Evolutionary conservation across 2,113 vertebrate species (phyloP).

Genomic region (Physeter macrocephalus): DNA sequence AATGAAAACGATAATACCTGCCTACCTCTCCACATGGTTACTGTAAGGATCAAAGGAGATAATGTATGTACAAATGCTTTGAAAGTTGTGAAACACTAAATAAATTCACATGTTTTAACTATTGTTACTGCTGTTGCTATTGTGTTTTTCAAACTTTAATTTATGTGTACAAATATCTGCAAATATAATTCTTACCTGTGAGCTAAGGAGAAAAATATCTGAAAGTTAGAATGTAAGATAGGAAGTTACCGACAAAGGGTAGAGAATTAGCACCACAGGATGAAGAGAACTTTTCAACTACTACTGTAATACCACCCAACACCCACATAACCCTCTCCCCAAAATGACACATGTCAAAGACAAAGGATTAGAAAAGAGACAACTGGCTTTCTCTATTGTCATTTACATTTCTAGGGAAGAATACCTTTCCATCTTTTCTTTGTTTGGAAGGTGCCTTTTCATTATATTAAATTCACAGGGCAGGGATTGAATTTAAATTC

Average conservation of each 20-base stretch:
- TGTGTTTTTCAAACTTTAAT: neutral
- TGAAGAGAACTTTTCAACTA: conserved; percentile 8
- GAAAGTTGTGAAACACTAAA: neutral
- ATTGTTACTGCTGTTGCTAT: neutral
- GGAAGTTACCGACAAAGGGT: neutral
- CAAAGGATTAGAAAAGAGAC: conserved; percentile 1
- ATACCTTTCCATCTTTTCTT: conserved; percentile 44
- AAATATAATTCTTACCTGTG: neutral
- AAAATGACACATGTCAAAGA: conserved; percentile 49
- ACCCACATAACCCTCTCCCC: neutral
- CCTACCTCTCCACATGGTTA: neutral
- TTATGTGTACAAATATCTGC: neutral
- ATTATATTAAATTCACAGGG: conserved; percentile 16
- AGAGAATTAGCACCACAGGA: neutral
- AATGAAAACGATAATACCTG: neutral
- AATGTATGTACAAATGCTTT: neutral
- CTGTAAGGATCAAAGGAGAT: neutral
- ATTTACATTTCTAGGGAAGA: neutral
- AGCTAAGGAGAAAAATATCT: neutral
- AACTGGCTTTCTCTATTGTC: conserved; percentile 9
- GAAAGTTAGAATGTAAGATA: neutral
- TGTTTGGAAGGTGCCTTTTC: conserved; percentile 34
- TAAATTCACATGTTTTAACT: neutral
- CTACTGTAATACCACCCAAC: neutral
- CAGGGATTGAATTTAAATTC: neutral